Conservation (phyloP, 2,797 vertebrate genomes). For the Furcifer pardalis region DNA sequence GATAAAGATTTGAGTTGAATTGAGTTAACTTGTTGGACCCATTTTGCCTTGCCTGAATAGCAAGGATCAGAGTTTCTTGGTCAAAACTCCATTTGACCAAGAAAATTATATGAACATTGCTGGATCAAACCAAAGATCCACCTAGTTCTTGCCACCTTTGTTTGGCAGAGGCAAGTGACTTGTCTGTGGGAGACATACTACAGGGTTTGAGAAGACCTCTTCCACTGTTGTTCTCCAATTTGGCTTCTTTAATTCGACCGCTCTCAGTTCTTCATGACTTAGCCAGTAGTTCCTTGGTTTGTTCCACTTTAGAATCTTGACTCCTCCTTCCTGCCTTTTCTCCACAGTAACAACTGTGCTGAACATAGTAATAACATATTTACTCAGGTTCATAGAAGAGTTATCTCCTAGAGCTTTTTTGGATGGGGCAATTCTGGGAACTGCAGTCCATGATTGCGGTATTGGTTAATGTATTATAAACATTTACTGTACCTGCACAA, state of each 20-base stretch:
- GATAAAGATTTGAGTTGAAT: too few relatives aligned
- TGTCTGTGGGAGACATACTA: neutral
- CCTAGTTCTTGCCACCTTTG: too few relatives aligned
- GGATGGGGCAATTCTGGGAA: neutral
- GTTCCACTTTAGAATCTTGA: constrained; percentile 23
- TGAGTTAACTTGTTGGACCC: constrained; percentile 46
- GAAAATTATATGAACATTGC: neutral
- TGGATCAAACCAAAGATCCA: neutral
- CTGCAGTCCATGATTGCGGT: neutral
- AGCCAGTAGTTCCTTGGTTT: constrained; percentile 45
- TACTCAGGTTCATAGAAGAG: neutral
- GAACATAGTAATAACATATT: too few relatives aligned
- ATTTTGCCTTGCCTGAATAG: constrained; percentile 47
- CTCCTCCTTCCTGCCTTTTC: neutral
- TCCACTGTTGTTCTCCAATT: neutral
- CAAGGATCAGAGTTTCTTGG: constrained; percentile 39
- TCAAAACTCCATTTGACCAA: constrained; percentile 31
- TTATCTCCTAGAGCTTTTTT: neutral
- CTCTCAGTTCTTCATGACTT: constrained; percentile 47
- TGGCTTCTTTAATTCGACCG: constrained; percentile 37
- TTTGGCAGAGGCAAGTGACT: neutral
- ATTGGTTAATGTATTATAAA: neutral
- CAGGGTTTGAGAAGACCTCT: neutral
- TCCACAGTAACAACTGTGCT: neutral
- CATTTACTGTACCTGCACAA: neutral